A percentile compares a stretch with the other conserved stretches of the same genome.
Evolutionary conservation across 2,113 vertebrate species (phyloP).

Genomic region (Cyprinodon brontotheroides): DNA sequence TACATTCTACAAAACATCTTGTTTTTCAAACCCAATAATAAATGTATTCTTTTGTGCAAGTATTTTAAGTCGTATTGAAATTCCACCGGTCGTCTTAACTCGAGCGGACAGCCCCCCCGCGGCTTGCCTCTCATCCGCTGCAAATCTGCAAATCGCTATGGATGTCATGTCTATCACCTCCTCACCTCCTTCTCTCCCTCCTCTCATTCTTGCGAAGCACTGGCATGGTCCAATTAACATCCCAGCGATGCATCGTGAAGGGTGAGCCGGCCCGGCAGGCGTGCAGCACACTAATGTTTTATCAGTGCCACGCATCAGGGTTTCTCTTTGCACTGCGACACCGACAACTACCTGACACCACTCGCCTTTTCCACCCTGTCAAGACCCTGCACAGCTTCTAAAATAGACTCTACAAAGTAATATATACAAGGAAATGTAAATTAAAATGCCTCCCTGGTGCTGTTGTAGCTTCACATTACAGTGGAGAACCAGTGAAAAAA

Average conservation of each 20-base stretch:
- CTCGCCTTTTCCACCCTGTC: slow-evolving; percentile 38
- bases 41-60: background rate
- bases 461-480: background rate
- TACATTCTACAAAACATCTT: background rate
- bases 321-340: slow-evolving; percentile 45
- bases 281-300: slow-evolving; percentile 52
- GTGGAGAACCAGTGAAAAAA: background rate
- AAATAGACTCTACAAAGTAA: slow-evolving; percentile 11
- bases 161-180: slow-evolving; percentile 32
- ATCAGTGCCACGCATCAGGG: slow-evolving; percentile 57
- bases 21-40: slow-evolving; percentile 1
- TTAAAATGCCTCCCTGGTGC: background rate
- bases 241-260: slow-evolving; percentile 21
- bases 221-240: slow-evolving; percentile 58
- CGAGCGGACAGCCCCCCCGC: slow-evolving; percentile 23
- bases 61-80: slow-evolving; percentile 28
- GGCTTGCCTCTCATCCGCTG: slow-evolving; percentile 44
- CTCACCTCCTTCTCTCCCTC: background rate
- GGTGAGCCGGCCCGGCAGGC: slow-evolving; percentile 56
- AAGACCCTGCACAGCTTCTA: slow-evolving; percentile 15
- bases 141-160: slow-evolving; percentile 54
- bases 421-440: background rate
- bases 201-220: slow-evolving; percentile 22
- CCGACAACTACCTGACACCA: slow-evolving; percentile 37
- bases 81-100: slow-evolving; percentile 27